These are phyloP conservation scores for Phorcus lineatus DNA, from an alignment of 2,888 invertebrate genomes.

Conservation along the genomic window DNA sequence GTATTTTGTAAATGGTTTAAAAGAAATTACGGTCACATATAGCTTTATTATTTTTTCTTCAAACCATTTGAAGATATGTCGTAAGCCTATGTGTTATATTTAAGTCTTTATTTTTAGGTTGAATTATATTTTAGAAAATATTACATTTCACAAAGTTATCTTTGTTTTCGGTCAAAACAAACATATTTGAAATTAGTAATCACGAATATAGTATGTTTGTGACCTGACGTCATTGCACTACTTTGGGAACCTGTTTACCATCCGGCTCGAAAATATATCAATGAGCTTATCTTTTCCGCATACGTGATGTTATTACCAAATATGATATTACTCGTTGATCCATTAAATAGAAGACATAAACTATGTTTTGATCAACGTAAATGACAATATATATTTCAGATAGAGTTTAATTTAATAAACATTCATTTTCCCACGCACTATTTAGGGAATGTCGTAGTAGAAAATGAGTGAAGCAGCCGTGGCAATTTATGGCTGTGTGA, in stretches of 20 bases:
- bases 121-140: too few relatives aligned
- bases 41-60: too few relatives aligned
- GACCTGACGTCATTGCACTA: slow-evolving; percentile 51
- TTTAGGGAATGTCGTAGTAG: slow-evolving; percentile 25
- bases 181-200: not conserved
- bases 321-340: not conserved
- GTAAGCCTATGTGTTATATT: too few relatives aligned
- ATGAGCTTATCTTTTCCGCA: slow-evolving; percentile 30
- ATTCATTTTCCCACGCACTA: slow-evolving; percentile 5
- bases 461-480: slow-evolving; percentile 22
- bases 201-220: not conserved
- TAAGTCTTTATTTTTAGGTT: too few relatives aligned
- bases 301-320: too few relatives aligned
- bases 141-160: too few relatives aligned
- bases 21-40: too few relatives aligned
- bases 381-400: too few relatives aligned
- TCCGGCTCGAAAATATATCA: slow-evolving; percentile 44
- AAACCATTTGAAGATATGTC: too few relatives aligned
- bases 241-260: slow-evolving; percentile 54
- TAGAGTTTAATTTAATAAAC: not conserved
- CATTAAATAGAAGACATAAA: not conserved
- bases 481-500: slow-evolving; percentile 44
- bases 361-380: too few relatives aligned
- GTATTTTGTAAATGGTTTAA: too few relatives aligned
- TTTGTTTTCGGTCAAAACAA: too few relatives aligned